Evolutionary conservation across 2,888 invertebrate species (phyloP).

Genomic region (Ormyrus rosae): DNA sequence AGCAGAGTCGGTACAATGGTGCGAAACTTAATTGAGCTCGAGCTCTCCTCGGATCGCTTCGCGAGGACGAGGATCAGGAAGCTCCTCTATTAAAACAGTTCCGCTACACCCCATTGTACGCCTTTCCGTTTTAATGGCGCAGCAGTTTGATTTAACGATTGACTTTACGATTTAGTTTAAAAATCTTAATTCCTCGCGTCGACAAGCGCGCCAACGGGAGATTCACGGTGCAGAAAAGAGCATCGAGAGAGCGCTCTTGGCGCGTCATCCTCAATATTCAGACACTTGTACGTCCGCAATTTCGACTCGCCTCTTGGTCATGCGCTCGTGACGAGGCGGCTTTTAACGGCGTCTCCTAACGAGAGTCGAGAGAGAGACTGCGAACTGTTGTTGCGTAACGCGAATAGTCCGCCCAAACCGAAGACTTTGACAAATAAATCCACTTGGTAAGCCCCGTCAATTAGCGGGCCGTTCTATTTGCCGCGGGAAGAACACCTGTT

Average conservation of each 20-base stretch:
- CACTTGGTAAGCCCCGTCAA: background rate
- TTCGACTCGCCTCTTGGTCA: constrained; percentile 40
- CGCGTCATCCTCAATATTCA: background rate
- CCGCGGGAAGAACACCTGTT: background rate
- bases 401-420: background rate
- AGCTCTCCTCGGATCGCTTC: constrained; percentile 24
- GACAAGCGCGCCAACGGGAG: too few species aligned
- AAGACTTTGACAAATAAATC: constrained; percentile 31
- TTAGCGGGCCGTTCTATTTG: background rate
- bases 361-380: background rate
- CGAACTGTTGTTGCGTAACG: constrained; percentile 39
- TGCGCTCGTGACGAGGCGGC: constrained; percentile 31
- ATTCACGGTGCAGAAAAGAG: too few species aligned
- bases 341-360: constrained; percentile 42
- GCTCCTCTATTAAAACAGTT: background rate
- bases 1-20: constrained; percentile 1
- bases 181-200: too few species aligned
- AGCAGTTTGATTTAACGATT: too few species aligned
- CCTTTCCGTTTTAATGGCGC: too few species aligned
- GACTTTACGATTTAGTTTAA: too few species aligned
- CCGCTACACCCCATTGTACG: too few species aligned
- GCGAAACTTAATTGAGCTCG: constrained; percentile 35
- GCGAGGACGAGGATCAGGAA: constrained; percentile 9
- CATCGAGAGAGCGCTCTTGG: too few species aligned
- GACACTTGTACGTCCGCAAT: background rate